Conservation (phyloP, 2,113 vertebrate genomes). For the Anthoscopus minutus region DNA sequence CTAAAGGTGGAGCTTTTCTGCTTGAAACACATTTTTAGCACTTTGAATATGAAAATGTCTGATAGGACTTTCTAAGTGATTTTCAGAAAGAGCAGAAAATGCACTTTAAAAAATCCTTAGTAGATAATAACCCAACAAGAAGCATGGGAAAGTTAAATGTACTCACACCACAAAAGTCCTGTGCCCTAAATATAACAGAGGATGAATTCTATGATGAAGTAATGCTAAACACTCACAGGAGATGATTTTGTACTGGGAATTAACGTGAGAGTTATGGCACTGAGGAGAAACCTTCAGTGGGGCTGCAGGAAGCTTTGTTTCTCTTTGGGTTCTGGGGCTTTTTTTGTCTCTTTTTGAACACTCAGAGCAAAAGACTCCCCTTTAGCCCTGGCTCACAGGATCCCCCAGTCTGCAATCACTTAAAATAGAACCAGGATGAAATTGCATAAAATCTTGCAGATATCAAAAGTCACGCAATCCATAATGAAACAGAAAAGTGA, state of each 20-base stretch:
- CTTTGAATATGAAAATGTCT: not conserved
- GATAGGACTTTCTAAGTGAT: not conserved
- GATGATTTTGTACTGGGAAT: not conserved
- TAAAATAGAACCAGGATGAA: not conserved
- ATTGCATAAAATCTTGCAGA: not conserved
- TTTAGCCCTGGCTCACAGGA: not conserved
- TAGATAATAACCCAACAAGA: not conserved
- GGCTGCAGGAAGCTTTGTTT: not conserved
- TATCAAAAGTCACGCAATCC: not conserved
- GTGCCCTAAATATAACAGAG: not conserved
- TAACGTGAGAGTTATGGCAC: not conserved
- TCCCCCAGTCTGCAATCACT: not conserved
- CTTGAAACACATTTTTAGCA: not conserved
- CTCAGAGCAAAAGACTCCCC: not conserved
- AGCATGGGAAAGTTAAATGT: not conserved
- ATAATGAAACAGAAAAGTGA: not conserved
- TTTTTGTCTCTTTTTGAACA: not conserved
- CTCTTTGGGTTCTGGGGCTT: not conserved
- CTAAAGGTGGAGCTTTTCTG: not conserved
- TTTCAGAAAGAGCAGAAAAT: not conserved
- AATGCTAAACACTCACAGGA: not conserved
- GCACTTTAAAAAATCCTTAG: not conserved
- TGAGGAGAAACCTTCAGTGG: not conserved
- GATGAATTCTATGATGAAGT: not conserved
- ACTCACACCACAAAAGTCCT: accelerated